phyloP scores from a whole-genome alignment of 2,888 invertebrate species.

The Cistogaster globosa region DNA sequence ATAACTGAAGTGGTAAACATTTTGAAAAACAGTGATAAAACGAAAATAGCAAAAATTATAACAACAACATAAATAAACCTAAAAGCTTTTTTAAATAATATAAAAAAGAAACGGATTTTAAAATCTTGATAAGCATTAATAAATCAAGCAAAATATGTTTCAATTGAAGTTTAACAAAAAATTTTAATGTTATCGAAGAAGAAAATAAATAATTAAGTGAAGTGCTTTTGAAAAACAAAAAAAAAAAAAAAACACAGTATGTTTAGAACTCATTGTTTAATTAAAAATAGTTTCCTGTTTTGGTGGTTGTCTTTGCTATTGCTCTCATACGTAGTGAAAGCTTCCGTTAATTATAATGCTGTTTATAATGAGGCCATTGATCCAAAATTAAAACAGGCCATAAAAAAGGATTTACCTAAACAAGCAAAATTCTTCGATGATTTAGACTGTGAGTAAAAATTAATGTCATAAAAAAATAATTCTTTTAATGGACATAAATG shows the following conservation, averaged over 20 bases:
- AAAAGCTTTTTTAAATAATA: too few species aligned
- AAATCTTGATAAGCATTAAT: too few species aligned
- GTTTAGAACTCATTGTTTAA: constrained; percentile 14
- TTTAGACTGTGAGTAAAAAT: constrained; percentile 86
- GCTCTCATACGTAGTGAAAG: not conserved
- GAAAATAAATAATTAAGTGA: not conserved
- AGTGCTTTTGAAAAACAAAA: not conserved
- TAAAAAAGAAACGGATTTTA: too few species aligned
- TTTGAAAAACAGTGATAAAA: constrained; percentile 6
- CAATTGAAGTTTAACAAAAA: constrained; percentile 11
- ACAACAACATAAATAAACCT: too few species aligned
- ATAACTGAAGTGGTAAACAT: not conserved
- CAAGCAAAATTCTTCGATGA: constrained; percentile 88
- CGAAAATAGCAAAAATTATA: too few species aligned
- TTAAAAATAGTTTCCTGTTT: constrained; percentile 18
- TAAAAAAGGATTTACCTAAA: constrained; percentile 81
- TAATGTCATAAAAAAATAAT: constrained; percentile 26
- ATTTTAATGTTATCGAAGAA: not conserved
- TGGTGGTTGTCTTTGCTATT: constrained; percentile 34
- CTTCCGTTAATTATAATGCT: constrained; percentile 77
- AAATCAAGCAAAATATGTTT: not conserved
- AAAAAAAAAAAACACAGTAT: constrained; percentile 16
- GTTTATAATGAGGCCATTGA: constrained; percentile 80
- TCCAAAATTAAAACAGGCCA: constrained; percentile 79
- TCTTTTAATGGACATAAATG: not conserved